Base-by-base conservation (phyloP, 2,113 vertebrate genomes). In the human region DNA sequence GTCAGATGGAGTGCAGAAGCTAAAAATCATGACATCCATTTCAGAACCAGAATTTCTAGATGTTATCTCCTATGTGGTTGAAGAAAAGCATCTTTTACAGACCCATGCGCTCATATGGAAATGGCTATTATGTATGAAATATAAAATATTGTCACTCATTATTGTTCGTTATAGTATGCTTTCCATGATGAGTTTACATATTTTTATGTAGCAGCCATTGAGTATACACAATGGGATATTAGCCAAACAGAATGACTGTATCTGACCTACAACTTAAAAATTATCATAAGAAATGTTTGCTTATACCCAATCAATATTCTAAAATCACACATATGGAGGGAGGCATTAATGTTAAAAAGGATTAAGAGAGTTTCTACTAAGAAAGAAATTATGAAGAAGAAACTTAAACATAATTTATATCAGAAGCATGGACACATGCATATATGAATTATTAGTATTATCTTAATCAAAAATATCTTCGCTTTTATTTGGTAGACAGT, bases 141-240 rank as follows among this genome's bases (percentile, higher is more conserved):
- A 94, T 78, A 78, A 97, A 97, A 93, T 97, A 97, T 57, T 48
- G 25, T 82, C 45, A 78, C 55, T 89, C 85, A 88, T 95, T 94
- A 90, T 55, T 73, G 84, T 90, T 96, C 90, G 96, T 95, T 96
- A 94, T 35, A 43, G 22, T 61, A 50, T 25, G 1, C 22, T 85
- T 76, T 93, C 80, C 81, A 52, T 75, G 66, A 87, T 95, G 78
- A 89, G 52, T 64, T 84, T 80, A 30, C 50, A 59, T 72, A 73
- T 78, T 87, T 94, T 96, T 75, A 92, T 61, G 30, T 61, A 30
- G 40, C n/a, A 64, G 8, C 13, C 66, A 48, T 57, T 82, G 35
- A 48, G n/a, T 38, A 38, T 78, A 90, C 96, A 72, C 57, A 90
- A 90, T 13, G 14, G 35, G 14, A 40, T n/a, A 38, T 38, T 1